phyloP scores from a whole-genome alignment of 2,797 vertebrate species.

The Anniella stebbinsi region DNA sequence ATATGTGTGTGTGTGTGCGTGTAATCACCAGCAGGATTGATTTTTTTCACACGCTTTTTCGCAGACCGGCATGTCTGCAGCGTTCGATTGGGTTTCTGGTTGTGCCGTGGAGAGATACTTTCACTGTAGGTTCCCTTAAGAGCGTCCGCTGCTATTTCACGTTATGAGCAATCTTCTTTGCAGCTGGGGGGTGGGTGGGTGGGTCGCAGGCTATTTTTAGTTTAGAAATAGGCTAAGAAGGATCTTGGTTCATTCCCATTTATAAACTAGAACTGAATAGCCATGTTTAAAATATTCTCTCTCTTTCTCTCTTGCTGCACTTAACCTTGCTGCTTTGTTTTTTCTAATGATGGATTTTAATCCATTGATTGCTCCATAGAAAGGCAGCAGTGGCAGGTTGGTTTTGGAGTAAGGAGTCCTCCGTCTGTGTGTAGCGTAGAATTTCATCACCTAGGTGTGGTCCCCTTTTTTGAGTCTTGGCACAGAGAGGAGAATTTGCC shows the following conservation, averaged over 20 bases:
- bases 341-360: constrained; percentile 2
- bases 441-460: constrained; percentile 39
- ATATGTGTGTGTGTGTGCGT: neutral
- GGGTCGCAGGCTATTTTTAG: constrained; percentile 68
- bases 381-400: neutral
- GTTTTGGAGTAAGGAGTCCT: neutral
- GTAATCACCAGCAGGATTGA: constrained; percentile 82
- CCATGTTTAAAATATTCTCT: constrained; percentile 59
- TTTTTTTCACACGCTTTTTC: constrained; percentile 52
- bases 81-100: neutral
- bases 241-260: neutral
- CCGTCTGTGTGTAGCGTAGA: neutral
- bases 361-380: neutral
- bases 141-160: constrained; percentile 52
- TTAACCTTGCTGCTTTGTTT: constrained; percentile 3
- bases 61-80: constrained; percentile 71
- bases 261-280: constrained; percentile 66
- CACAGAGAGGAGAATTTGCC: neutral
- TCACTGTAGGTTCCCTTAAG: constrained; percentile 59
- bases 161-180: constrained; percentile 56
- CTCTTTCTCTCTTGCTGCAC: constrained; percentile 26
- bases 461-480: neutral
- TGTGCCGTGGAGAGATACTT: neutral
- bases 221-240: constrained; percentile 56
- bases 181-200: no score